Base-by-base conservation (phyloP, 2,888 invertebrate genomes). In the Acronicta psi region DNA sequence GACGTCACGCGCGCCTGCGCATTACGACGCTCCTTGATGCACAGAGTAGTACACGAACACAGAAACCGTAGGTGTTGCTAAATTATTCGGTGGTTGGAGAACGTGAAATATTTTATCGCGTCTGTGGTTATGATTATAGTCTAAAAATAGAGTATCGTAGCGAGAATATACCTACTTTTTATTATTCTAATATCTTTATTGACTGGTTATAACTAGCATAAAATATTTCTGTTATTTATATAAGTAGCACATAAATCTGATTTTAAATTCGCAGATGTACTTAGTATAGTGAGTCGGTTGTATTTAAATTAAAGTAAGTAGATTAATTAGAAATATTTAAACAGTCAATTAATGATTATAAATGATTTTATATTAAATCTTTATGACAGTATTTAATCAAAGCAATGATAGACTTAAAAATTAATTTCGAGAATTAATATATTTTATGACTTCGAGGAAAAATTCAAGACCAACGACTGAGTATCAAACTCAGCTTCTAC, bases 1-100 rank as follows among this genome's bases (percentile, higher is more conserved):
- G 93, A 93, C 93, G 93, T 92, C 92, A 93, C 79, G 16, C 82
- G 85, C 93, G 91, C 92, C 84, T 88, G 93, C 93, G 93, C 87
- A 69, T 29, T 61, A 13, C 38, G 31, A 20, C 59, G 74, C 86
- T 93, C 93, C 92, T 93, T 88, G 69, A 61, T 73, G 66, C 47
- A 66, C 71, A 92, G 93, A 84, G 65, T 73, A 89, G 46, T 9
- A 13, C 11, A 44, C 69, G 20, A 49, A 51, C 52, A 52, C 79
- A 91, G 89, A 91, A 53, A 49, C 42, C 44, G 16, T 13, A n/a
- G 18, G 42, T 43, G 45, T 52, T 60, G 36, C 40, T 75, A 53
- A 75, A 75, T 69, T 52, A 69, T 65, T 69, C 53, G 20, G 34
- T 17, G 53, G 34, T 53, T 17, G 51, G 47, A 40, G 49, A 55